Evolutionary conservation across 2,797 vertebrate species (phyloP).

Genomic region (Sphenodon punctatus): DNA sequence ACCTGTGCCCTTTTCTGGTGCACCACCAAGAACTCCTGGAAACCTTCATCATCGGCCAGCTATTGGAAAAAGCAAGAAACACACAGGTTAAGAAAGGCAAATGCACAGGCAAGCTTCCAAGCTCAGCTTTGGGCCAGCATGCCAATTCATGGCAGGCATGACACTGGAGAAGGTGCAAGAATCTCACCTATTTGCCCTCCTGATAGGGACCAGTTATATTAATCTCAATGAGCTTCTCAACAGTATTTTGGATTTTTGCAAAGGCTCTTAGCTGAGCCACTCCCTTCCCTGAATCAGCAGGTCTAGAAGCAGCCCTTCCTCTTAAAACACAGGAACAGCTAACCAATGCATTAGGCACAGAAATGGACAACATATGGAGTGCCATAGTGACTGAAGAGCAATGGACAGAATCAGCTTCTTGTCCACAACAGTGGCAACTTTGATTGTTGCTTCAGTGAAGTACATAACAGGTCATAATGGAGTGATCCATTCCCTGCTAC

Average conservation of each 20-base stretch:
- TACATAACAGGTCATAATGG: too few species aligned
- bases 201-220: too few species aligned
- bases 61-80: conserved; percentile 44
- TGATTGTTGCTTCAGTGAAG: too few species aligned
- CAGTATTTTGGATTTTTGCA: accelerated
- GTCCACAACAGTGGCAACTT: too few species aligned
- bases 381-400: too few species aligned
- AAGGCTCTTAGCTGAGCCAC: accelerated
- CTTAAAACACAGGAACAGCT: too few species aligned
- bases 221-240: not conserved
- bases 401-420: too few species aligned
- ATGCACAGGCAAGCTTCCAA: accelerated
- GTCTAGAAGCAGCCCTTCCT: accelerated
- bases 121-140: accelerated
- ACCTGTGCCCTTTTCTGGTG: conserved; percentile 89
- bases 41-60: conserved; percentile 85
- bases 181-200: too few species aligned
- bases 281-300: not conserved
- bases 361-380: too few species aligned
- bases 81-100: not conserved
- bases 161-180: not conserved
- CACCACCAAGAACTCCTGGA: conserved; percentile 91
- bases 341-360: too few species aligned
- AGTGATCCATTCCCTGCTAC: too few species aligned
- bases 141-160: not conserved